Evolutionary conservation across 2,113 vertebrate genomes (phyloP), one percentile per base, ranked within the genome.

Genomic region (Gnathonemus echidnorhynchus): DNA sequence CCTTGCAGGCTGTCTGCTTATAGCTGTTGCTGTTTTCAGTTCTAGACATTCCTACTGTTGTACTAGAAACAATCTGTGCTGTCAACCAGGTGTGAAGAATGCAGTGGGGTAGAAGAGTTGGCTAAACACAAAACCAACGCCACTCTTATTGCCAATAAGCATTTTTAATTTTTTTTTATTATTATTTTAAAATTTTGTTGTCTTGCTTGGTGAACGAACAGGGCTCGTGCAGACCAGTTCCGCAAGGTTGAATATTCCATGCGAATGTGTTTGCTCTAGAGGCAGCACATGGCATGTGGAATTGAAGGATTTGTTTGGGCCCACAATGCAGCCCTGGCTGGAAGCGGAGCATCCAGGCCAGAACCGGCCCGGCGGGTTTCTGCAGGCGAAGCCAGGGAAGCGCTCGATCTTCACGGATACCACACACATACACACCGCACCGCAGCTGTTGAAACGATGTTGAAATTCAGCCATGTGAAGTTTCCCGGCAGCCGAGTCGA

Each of bases 391-490:
- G 8, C 80, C 80, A n/a, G 80, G 42, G 42, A 48, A n/a, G 80
- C 45, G 19, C 45, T 48, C 9, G 19, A 45, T n/a, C 17, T 35
- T 15, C 50, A 49, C 53, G 31, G 86, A 53, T 31, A 42, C 50
- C 83, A 39, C 86, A 87, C 50, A 53, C n/a, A 87, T 35, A 17
- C 70, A 39, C 70, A 11, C 46, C 9, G 1, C 5, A 9, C 85
- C 49, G 6, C 24, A 87, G 49, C 53, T 87, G 49, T 35, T 7
- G 50, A 56, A 21, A 39, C 39, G 31, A 53, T 87, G 27, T 35
- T 87, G 50, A 87, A 87, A 56, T 53, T 10, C 49, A 53, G 86
- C 86, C 86, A 49, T 17, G 85, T 35, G 85, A 87, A 49, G 49
- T 87, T 46, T 87, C 49, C 49, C 27, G 5, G 48, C n/a, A 87